Conservation (phyloP, 2,888 invertebrate species). For the Aelia acuminata region DNA sequence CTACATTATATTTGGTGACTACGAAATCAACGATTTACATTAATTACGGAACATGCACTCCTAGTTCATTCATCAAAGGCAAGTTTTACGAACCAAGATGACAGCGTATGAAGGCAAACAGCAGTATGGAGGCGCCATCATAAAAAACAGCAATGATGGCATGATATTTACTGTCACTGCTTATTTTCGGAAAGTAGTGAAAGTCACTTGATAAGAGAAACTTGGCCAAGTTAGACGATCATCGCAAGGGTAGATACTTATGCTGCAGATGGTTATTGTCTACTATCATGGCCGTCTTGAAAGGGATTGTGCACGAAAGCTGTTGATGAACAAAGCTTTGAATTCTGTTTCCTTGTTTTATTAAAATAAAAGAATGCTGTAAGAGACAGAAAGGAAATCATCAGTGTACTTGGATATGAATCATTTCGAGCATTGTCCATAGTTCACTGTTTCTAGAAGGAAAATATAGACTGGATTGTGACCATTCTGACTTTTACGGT, state of each 20-base stretch:
- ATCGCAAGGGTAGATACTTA: background rate
- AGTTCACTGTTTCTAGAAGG: no score
- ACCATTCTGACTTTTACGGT: no score
- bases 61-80: no score
- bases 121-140: background rate
- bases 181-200: background rate
- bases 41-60: no score
- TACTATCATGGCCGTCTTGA: background rate
- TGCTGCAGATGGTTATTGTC: constrained; percentile 12
- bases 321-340: background rate
- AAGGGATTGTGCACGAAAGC: background rate
- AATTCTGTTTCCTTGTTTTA: background rate
- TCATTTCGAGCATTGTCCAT: no score
- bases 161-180: background rate
- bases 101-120: background rate
- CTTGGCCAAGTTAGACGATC: background rate
- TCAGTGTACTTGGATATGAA: no score
- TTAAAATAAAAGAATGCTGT: background rate
- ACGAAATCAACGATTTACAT: no score
- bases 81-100: no score
- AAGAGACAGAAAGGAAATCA: no score
- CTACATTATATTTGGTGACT: no score
- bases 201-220: background rate
- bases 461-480: no score
- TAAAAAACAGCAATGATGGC: background rate